phyloP scores from a whole-genome alignment of 2,888 invertebrate genomes.

The Erebia ligea region DNA sequence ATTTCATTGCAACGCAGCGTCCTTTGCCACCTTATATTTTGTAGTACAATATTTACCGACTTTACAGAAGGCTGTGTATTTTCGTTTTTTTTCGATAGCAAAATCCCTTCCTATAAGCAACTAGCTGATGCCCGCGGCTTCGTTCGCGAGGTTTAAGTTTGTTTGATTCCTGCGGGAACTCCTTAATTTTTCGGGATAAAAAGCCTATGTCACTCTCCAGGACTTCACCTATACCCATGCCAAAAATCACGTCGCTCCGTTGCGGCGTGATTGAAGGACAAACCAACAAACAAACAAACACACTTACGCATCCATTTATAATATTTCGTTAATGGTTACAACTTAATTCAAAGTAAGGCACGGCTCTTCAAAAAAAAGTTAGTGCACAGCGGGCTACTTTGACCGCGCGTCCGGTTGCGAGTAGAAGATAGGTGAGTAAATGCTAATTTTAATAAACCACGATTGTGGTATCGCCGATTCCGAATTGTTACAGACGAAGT shows the following conservation, averaged over 20 bases:
- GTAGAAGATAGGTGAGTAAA: conserved; percentile 43
- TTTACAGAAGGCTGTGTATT: background rate
- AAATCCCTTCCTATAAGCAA: too few species aligned
- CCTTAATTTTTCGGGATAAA: too few species aligned
- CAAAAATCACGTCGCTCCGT: too few species aligned
- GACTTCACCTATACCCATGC: too few species aligned
- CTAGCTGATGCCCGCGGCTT: too few species aligned
- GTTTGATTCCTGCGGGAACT: too few species aligned
- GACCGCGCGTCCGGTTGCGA: conserved; percentile 26
- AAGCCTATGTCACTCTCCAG: too few species aligned
- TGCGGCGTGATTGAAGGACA: too few species aligned
- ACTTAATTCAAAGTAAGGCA: background rate
- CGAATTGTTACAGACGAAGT: conserved; percentile 18
- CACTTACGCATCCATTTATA: too few species aligned
- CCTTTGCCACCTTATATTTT: background rate
- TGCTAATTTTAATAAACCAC: conserved; percentile 62
- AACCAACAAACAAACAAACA: too few species aligned
- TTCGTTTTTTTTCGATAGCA: too few species aligned
- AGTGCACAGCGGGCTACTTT: conserved; percentile 6
- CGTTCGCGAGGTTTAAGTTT: too few species aligned
- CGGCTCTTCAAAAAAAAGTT: background rate
- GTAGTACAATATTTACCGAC: background rate
- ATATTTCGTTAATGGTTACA: background rate
- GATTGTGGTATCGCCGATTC: conserved; percentile 41
- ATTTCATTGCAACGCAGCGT: background rate